These are phyloP conservation scores for Drosophila jambulina DNA, from an alignment of 1,140 invertebrate genomes.

Conservation along the genomic window DNA sequence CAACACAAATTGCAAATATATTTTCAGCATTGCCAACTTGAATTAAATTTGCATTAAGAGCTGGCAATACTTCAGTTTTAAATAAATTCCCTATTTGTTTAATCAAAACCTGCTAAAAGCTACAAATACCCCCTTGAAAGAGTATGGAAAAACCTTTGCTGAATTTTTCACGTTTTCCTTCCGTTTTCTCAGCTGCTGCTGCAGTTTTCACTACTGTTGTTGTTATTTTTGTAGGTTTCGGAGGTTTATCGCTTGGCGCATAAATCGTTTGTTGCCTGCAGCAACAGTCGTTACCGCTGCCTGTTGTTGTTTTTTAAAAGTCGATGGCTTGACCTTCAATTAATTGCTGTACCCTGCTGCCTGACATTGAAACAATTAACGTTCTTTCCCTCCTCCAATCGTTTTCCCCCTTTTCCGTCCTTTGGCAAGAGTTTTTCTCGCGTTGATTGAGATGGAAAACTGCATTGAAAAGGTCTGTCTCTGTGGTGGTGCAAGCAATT, in stretches of 20 bases:
- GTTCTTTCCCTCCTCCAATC: slow-evolving; percentile 11
- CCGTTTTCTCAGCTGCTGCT: slow-evolving; percentile 12
- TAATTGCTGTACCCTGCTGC: slow-evolving; percentile 41
- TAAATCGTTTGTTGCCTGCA: slow-evolving; percentile 49
- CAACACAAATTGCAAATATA: background rate
- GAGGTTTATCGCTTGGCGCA: slow-evolving; percentile 64
- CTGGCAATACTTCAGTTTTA: background rate
- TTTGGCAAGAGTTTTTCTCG: slow-evolving; percentile 12
- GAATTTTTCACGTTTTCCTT: background rate
- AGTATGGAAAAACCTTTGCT: slow-evolving; percentile 14
- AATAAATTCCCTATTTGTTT: background rate
- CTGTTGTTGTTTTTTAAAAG: slow-evolving; percentile 44
- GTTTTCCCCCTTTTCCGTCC: background rate
- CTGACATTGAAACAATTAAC: slow-evolving; percentile 77
- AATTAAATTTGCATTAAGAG: background rate
- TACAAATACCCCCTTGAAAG: background rate
- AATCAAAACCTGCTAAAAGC: background rate
- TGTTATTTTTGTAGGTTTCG: slow-evolving; percentile 19
- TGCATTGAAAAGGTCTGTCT: slow-evolving; percentile 20
- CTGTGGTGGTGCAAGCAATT: slow-evolving; percentile 42
- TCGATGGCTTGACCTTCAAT: slow-evolving; percentile 74
- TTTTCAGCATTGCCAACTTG: background rate
- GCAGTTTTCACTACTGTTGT: slow-evolving; percentile 17
- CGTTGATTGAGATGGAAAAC: slow-evolving; percentile 46
- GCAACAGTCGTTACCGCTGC: slow-evolving; percentile 17